Evolutionary conservation across 2,888 invertebrate genomes (phyloP), one percentile per base, ranked within the genome.

Genomic region (Caenorhabditis sp.): DNA sequence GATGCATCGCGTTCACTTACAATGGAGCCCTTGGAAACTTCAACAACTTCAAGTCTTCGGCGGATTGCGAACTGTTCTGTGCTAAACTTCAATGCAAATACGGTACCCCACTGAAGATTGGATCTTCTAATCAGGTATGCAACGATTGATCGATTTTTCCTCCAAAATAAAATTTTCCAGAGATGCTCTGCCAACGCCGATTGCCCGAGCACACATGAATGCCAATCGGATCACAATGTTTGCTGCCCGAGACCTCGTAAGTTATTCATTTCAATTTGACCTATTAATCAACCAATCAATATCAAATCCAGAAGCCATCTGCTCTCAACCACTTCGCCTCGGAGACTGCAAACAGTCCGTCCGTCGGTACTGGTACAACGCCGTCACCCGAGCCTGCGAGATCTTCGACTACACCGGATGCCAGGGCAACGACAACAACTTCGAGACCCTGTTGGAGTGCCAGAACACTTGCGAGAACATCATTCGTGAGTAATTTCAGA

Each of bases 331-430:
- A n/a, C 88, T 91, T 22, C 88, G 91, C 26, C 80, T 91, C 40
- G 91, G 91, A 56, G 91, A 91, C 77, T 91, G 91, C 82, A 91
- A 89, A 62, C 88, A 90, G 61, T 87, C 86, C 26, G 90, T 91
- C 18, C 82, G 88, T 35, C 86, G 91, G 8, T 91, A 88, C 70
- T 88, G 88, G 88, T 91, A 91, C 86, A 90, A 90, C 56, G 90
- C 90, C 3, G 87, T 89, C 15, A 90, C 90, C 22, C 84, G 90
- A 13, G 88, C 89, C 24, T 90, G 90, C 64, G 89, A 90, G 68
- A 88, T 91, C 83, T 88, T 90, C 78, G 90, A 90, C 81, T 90
- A 90, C 86, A 90, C 90, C 47, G 83, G 84, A 22, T 87, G 83
- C 74, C 87, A 85, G 71, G 89, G 89, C 53, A 90, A 90, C 62